Percentiles rank a stretch among this genome's conserved stretches.
These are phyloP conservation scores for Nephrotoma guestfalica DNA, from an alignment of 2,888 invertebrate species.

Conservation along the genomic window DNA sequence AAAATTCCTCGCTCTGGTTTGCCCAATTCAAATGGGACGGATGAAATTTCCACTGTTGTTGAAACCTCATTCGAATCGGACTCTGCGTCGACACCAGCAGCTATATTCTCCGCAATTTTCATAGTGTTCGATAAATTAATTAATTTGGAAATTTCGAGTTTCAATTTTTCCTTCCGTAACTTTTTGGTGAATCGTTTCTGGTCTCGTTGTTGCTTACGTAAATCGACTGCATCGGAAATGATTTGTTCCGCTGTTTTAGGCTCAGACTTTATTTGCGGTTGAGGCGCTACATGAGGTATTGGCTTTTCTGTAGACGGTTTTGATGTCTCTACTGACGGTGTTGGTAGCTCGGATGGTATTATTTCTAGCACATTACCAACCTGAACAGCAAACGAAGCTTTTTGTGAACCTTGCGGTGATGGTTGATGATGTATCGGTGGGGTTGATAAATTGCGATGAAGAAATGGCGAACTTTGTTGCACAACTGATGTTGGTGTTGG, in stretches of 20 bases:
- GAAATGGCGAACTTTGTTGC: neutral
- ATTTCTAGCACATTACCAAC: constrained; percentile 9
- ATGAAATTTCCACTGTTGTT: neutral
- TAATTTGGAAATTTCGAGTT: neutral
- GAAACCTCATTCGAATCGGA: neutral
- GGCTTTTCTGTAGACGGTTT: constrained; percentile 1
- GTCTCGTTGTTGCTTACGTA: neutral
- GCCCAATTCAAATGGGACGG: neutral
- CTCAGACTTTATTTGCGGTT: neutral
- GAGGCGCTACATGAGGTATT: neutral
- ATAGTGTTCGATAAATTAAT: neutral
- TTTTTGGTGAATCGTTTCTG: neutral
- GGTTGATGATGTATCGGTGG: neutral
- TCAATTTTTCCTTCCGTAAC: neutral
- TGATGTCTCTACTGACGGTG: constrained; percentile 6
- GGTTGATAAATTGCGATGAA: neutral
- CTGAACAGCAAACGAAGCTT: constrained; percentile 1
- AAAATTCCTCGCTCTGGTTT: neutral
- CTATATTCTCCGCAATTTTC: neutral
- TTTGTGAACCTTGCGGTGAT: neutral
- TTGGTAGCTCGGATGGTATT: constrained; percentile 6
- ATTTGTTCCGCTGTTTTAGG: neutral
- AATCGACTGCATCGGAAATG: neutral
- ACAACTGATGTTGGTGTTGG: neutral
- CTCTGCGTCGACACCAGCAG: neutral